Base-by-base conservation (phyloP, 1,140 invertebrate species). In the Rhopalosiphum maidis region DNA sequence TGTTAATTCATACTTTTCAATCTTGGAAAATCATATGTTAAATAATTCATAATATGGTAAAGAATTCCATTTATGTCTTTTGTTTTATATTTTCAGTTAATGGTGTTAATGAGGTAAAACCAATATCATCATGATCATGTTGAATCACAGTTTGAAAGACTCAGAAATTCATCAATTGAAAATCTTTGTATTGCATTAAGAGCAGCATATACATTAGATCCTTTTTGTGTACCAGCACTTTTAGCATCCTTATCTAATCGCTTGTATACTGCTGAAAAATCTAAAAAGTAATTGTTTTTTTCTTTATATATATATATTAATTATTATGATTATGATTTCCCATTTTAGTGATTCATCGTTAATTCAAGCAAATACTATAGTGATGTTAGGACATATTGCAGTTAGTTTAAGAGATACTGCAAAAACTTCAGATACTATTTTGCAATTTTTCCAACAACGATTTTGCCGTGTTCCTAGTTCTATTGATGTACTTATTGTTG, bases 361-460 rank as follows among this genome's bases (percentile, higher is more conserved):
- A 55, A 98, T 99, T 51, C 98, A 98, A 94, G 97, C 98, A 46
- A 99, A 99, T 95, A 99, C 99, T 43, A 99, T 99, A 41, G 97
- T 99, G 82, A 99, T 99, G 96, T 96, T 99, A 95, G 99, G 99
- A 1, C 98, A 99, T 95, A 98, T 99, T 11, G 99, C 99, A 0
- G 98, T 99, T 11, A 97, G 98, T 0, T 95, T 99, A 93, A 98
- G 98, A 95, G 98, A 99, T 94, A 98, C 98, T 2, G 97, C 98
- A 0, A 98, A 98, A 94, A 98, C 98, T 0, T 98, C 98, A 0
- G 98, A 99, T 94, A 99, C 98, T n/a, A 98, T 99, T 94, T 95
- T 99, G 41, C 98, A 99, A 95, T 99, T 99, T 95, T 99, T 99
- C 95, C 98, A 99, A 94, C 99, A 99, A 95, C 96, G 98, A 94